A percentile compares a stretch with the other conserved stretches of the same genome.
Evolutionary conservation across 2,113 vertebrate genomes (phyloP).

Genomic region (Mirounga angustirostris): DNA sequence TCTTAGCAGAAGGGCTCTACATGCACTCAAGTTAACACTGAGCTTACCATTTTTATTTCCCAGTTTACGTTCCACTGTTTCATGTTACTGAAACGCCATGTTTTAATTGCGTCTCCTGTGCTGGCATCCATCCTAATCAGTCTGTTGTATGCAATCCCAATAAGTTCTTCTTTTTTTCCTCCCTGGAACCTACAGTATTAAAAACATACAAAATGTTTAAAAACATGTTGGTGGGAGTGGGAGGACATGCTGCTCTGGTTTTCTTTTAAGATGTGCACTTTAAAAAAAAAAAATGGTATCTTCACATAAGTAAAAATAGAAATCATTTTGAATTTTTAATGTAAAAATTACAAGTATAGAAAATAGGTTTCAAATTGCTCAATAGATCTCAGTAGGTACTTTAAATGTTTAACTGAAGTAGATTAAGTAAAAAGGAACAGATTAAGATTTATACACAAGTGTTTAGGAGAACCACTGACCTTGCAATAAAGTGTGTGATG

Average conservation of each 20-base stretch:
- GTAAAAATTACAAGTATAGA: not conserved
- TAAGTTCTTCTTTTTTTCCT: constrained; percentile 97
- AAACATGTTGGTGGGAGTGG: not conserved
- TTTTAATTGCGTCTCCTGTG: constrained; percentile 98
- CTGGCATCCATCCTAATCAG: constrained; percentile 97
- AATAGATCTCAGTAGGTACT: not conserved
- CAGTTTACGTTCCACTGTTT: constrained; percentile 99
- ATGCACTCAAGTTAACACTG: rapidly evolving
- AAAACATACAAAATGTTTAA: not conserved
- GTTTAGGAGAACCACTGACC: constrained; percentile 85
- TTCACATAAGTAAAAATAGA: not conserved
- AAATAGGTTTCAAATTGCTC: not conserved
- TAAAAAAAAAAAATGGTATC: not conserved
- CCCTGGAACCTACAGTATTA: constrained; percentile 93
- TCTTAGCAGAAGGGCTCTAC: not conserved
- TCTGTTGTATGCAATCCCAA: constrained; percentile 98
- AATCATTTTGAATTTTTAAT: not conserved
- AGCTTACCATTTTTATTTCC: constrained; percentile 98
- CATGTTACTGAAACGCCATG: constrained; percentile 99
- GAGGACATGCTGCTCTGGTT: not conserved
- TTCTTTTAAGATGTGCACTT: not conserved
- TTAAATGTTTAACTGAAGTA: not conserved
- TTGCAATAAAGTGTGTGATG: constrained; percentile 99
- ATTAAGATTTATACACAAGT: not conserved
- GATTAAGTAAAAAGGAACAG: constrained; percentile 4